These are phyloP conservation scores for Hoplostethus atlanticus DNA, from an alignment of 2,797 vertebrate genomes.

Conservation along the genomic window DNA sequence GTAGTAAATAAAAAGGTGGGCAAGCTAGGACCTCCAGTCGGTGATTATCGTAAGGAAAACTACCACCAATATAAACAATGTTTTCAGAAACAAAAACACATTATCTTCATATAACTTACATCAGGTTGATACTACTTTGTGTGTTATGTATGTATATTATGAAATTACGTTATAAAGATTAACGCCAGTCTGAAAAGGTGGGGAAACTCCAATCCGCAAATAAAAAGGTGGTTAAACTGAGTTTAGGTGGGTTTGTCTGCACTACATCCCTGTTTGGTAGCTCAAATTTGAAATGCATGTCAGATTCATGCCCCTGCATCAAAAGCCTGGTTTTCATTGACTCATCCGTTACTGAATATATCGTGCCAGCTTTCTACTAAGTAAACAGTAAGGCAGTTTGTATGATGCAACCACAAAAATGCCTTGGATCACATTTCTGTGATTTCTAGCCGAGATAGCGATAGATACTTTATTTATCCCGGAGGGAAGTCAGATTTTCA, in stretches of 20 bases:
- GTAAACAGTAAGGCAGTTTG: background rate
- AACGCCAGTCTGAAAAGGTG: no score
- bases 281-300: conserved; percentile 54
- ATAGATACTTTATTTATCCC: background rate
- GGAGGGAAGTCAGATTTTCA: background rate
- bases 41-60: no score
- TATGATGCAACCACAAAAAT: background rate
- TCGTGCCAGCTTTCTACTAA: background rate
- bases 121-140: no score
- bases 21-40: background rate
- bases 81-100: no score
- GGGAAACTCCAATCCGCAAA: no score
- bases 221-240: conserved; percentile 5
- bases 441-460: background rate
- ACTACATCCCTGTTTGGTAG: conserved; percentile 5
- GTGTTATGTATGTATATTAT: no score
- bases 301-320: conserved; percentile 52
- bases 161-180: background rate
- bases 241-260: background rate
- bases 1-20: background rate
- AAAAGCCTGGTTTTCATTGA: conserved; percentile 5
- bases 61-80: no score
- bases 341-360: conserved; percentile 1
- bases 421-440: background rate
- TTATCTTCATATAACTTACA: no score